Conservation (phyloP, 2,113 vertebrate species). For the Albula glossodonta region DNA sequence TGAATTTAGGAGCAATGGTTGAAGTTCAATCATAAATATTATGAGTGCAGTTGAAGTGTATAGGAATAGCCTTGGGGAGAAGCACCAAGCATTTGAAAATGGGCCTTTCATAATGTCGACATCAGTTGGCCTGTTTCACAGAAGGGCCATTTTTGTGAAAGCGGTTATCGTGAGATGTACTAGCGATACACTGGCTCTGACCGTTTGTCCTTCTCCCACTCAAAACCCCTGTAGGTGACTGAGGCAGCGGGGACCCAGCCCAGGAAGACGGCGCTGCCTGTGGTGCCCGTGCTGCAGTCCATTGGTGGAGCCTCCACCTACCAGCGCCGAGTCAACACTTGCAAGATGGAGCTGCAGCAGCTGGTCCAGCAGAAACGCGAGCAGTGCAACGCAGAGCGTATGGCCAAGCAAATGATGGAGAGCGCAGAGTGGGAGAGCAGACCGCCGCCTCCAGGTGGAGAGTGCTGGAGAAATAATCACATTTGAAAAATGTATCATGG, state of each 20-base stretch:
- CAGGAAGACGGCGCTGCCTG: conserved; percentile 62
- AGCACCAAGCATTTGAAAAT: too few relatives aligned
- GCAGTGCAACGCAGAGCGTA: conserved; percentile 89
- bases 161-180: not conserved
- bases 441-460: conserved; percentile 86
- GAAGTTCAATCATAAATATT: not conserved
- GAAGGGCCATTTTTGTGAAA: not conserved
- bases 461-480: not conserved
- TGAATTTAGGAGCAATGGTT: not conserved
- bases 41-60: not conserved
- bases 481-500: not conserved
- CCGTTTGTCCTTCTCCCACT: not conserved
- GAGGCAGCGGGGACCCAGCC: conserved; percentile 71
- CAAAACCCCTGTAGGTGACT: conserved; percentile 60
- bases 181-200: not conserved
- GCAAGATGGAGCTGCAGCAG: conserved; percentile 91
- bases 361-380: conserved; percentile 94
- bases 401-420: conserved; percentile 97
- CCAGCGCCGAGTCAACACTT: conserved; percentile 89
- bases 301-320: conserved; percentile 74
- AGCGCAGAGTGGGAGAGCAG: conserved; percentile 95
- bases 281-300: conserved; percentile 63
- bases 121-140: not conserved
- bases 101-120: not conserved
- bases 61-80: not conserved